phyloP scores from a whole-genome alignment of 2,113 vertebrate species.

The Oryctolagus cuniculus region mOryCun1.1 NC_091437.1:53862001-53862500 shows the following conservation, averaged over 20 bases:
- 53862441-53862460: not conserved
- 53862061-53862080: not conserved
- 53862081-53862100: slow-evolving; percentile 27
- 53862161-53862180: not conserved
- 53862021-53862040: slow-evolving; percentile 53
- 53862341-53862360: not conserved
- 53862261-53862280: not conserved
- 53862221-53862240: not conserved
- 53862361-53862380: not conserved
- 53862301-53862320: not conserved
- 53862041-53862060: slow-evolving; percentile 64
- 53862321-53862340: not conserved
- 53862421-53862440: not conserved
- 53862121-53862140: not conserved
- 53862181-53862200: not conserved
- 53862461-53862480: not conserved
- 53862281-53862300: not conserved
- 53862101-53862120: slow-evolving; percentile 29
- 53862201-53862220: not conserved
- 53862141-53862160: not conserved
- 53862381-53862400: not conserved
- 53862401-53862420: not conserved
- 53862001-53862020: slow-evolving; percentile 73
- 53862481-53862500: not conserved
- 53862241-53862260: not conserved